phyloP scores from a whole-genome alignment of 2,113 vertebrate genomes.

The Sorex fumeus region DNA sequence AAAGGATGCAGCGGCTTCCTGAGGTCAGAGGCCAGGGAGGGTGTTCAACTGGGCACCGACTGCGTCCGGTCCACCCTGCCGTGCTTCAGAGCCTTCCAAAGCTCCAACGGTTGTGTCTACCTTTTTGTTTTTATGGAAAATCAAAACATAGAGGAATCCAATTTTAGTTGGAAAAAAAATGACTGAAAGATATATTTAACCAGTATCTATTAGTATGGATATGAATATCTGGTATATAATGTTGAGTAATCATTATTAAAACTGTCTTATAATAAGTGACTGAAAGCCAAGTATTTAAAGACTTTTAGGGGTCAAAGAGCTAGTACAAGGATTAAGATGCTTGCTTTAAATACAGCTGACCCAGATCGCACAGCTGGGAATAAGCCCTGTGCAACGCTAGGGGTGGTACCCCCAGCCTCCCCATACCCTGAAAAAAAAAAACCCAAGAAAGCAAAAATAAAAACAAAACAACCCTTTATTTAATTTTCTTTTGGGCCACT shows the following conservation, averaged over 20 bases:
- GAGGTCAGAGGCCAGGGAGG: conserved; percentile 56
- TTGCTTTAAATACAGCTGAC: too few relatives aligned
- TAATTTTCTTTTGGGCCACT: too few relatives aligned
- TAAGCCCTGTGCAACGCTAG: too few relatives aligned
- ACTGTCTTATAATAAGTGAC: conserved; percentile 43
- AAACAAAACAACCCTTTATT: too few relatives aligned
- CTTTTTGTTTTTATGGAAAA: conserved; percentile 39
- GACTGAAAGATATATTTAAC: conserved; percentile 59
- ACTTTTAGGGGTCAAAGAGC: neutral
- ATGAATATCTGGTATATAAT: conserved; percentile 50
- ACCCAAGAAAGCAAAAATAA: too few relatives aligned
- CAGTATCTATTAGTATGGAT: conserved; percentile 1
- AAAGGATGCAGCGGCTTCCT: conserved; percentile 62
- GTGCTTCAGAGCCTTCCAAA: neutral
- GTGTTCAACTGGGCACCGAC: neutral
- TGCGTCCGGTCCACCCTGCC: conserved; percentile 47
- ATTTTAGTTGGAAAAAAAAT: conserved; percentile 49
- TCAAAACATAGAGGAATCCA: conserved; percentile 34
- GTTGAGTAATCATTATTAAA: conserved; percentile 43
- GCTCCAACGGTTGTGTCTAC: conserved; percentile 9
- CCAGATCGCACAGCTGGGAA: too few relatives aligned
- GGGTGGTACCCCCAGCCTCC: too few relatives aligned
- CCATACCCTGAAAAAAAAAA: too few relatives aligned
- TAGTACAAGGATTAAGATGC: neutral
- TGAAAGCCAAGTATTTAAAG: conserved; percentile 16